Conservation (phyloP, 2,888 invertebrate genomes). For the Pantelozetes paolii region DNA sequence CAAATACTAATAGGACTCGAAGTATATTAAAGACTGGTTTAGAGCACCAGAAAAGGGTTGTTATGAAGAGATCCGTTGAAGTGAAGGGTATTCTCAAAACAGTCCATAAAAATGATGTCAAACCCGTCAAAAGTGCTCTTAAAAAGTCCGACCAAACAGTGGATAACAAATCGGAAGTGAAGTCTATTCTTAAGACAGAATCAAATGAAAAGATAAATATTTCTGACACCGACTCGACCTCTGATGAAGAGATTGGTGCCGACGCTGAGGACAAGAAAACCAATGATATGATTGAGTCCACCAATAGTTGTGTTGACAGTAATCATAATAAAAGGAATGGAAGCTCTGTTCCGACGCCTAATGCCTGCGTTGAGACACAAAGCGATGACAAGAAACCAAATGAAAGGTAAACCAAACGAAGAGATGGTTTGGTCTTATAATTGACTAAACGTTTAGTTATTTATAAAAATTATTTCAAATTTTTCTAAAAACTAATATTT, state of each 20-base stretch:
- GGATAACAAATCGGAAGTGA: constrained; percentile 18
- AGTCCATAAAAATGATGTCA: constrained; percentile 24
- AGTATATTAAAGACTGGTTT: constrained; percentile 26
- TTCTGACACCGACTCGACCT: constrained; percentile 3
- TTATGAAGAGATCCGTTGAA: constrained; percentile 10
- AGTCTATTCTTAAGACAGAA: constrained; percentile 17
- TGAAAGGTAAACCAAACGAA: constrained; percentile 30
- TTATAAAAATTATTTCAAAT: neutral
- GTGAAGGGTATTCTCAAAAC: constrained; percentile 40
- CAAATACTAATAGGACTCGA: constrained; percentile 12
- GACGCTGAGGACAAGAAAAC: neutral
- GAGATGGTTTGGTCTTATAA: neutral
- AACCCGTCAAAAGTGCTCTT: constrained; percentile 38
- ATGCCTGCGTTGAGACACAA: neutral
- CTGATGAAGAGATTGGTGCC: neutral
- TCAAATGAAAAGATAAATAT: constrained; percentile 29
- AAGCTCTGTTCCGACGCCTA: constrained; percentile 7
- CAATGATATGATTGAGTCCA: too few species aligned
- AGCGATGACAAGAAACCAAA: constrained; percentile 24
- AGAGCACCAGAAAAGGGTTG: neutral
- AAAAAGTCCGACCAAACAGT: constrained; percentile 23
- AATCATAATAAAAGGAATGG: constrained; percentile 7
- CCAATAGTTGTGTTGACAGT: neutral
- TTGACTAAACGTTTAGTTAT: neutral
- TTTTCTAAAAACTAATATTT: neutral